Evolutionary conservation across 2,797 vertebrate genomes (phyloP).

Genomic region (Eulemur mongoz): DNA sequence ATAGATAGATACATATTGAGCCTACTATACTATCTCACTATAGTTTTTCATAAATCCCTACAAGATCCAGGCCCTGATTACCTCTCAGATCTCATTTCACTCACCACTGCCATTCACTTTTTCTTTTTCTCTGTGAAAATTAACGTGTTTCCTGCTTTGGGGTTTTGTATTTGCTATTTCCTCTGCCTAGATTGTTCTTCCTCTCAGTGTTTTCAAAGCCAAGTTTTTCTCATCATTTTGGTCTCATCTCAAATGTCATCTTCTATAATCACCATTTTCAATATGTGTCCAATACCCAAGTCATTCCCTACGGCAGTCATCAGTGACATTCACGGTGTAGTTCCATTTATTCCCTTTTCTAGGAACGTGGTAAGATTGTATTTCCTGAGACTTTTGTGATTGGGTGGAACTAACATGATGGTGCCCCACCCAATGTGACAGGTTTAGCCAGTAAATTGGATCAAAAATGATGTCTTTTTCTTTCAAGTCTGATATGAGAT

Average conservation of each 20-base stretch:
- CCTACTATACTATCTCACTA: not conserved
- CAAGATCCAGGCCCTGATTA: not conserved
- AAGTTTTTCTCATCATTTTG: not conserved
- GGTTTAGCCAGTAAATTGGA: not conserved
- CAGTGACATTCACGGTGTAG: not conserved
- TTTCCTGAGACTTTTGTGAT: not conserved
- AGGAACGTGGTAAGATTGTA: not conserved
- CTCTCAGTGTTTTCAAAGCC: not conserved
- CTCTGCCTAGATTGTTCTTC: not conserved
- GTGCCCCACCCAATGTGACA: fast-evolving
- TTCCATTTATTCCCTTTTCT: not conserved
- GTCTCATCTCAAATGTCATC: not conserved
- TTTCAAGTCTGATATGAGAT: not conserved
- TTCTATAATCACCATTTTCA: not conserved
- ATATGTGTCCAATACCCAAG: not conserved
- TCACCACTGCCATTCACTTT: not conserved
- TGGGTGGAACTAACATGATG: not conserved
- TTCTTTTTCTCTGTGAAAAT: not conserved
- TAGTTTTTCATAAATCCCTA: not conserved
- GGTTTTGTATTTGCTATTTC: not conserved
- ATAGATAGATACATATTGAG: not conserved
- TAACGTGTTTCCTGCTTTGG: not conserved
- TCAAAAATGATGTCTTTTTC: not conserved
- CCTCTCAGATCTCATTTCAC: not conserved
- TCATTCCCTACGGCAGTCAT: not conserved